A percentile compares a stretch with the other conserved stretches of the same genome.
Evolutionary conservation across 2,888 invertebrate genomes (phyloP).

Genomic region (Polyommatus icarus): DNA sequence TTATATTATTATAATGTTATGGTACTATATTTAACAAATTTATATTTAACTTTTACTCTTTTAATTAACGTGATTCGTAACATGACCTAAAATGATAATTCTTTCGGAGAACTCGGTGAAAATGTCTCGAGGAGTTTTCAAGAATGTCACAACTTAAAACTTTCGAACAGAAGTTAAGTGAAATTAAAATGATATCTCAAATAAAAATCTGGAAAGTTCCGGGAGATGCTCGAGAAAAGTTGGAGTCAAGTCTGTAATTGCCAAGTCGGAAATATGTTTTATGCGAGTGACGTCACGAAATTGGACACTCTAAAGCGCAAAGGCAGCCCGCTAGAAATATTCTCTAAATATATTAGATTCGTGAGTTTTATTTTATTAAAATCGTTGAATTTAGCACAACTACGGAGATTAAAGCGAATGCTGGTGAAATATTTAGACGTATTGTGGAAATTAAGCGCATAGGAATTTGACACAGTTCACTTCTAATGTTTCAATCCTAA

Average conservation of each 20-base stretch:
- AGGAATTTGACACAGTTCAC: background rate
- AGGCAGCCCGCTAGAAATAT: background rate
- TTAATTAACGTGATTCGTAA: too few species aligned
- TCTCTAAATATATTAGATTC: background rate
- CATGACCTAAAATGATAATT: background rate
- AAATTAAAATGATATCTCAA: constrained; percentile 27
- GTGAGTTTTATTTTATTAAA: background rate
- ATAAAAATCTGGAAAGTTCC: constrained; percentile 20
- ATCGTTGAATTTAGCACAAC: background rate
- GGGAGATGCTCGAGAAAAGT: background rate
- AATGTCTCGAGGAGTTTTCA: background rate
- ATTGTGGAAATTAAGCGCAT: background rate
- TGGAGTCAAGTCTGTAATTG: constrained; percentile 3
- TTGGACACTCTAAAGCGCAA: background rate
- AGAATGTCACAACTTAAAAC: constrained; percentile 8
- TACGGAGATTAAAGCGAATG: background rate
- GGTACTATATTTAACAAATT: too few species aligned
- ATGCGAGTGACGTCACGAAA: background rate
- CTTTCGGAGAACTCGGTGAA: background rate
- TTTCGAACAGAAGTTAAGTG: constrained; percentile 7
- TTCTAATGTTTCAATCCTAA: background rate
- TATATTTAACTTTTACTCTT: too few species aligned
- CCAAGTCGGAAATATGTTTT: constrained; percentile 22
- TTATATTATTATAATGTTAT: too few species aligned
- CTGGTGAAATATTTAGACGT: background rate